Percentiles rank a stretch among this genome's conserved stretches.
These are phyloP conservation scores for Ericerus pela DNA, from an alignment of 1,140 invertebrate species.

Conservation along the genomic window DNA sequence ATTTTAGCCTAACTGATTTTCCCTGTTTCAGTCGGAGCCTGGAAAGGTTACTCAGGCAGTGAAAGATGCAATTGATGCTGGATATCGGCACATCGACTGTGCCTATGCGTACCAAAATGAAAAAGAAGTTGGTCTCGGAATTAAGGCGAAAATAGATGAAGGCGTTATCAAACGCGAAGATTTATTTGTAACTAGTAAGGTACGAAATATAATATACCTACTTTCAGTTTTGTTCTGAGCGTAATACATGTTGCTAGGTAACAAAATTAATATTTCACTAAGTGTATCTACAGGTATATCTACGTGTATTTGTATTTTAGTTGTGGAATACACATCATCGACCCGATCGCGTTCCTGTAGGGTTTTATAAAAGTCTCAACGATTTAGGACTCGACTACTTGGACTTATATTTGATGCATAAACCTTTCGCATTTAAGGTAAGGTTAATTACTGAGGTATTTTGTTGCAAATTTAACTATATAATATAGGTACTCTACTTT, in stretches of 20 bases:
- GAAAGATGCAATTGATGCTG: slow-evolving; percentile 51
- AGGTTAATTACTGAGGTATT: too few species aligned
- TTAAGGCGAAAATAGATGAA: slow-evolving; percentile 52
- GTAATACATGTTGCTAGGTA: too few species aligned
- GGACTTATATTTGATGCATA: slow-evolving; percentile 68
- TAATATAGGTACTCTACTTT: too few species aligned
- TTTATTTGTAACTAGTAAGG: slow-evolving; percentile 51
- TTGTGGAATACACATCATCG: slow-evolving; percentile 50
- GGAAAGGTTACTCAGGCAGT: slow-evolving; percentile 41
- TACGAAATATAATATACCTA: too few species aligned
- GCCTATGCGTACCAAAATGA: slow-evolving; percentile 71
- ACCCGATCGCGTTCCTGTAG: slow-evolving; percentile 37
- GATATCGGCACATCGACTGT: slow-evolving; percentile 72
- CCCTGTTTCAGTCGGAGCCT: slow-evolving; percentile 34
- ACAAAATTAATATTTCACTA: not conserved
- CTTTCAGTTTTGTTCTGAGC: too few species aligned
- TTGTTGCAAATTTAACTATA: too few species aligned
- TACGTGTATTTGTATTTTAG: too few species aligned
- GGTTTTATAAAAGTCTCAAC: slow-evolving; percentile 40
- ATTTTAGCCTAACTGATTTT: too few species aligned
- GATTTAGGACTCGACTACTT: slow-evolving; percentile 43
- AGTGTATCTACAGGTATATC: not conserved
- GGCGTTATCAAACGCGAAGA: slow-evolving; percentile 57
- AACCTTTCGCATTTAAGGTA: slow-evolving; percentile 51
- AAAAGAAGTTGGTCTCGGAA: slow-evolving; percentile 59